Evolutionary conservation across 2,113 vertebrate genomes (phyloP).

Genomic region (Dolichallabes microphthalmus): DNA sequence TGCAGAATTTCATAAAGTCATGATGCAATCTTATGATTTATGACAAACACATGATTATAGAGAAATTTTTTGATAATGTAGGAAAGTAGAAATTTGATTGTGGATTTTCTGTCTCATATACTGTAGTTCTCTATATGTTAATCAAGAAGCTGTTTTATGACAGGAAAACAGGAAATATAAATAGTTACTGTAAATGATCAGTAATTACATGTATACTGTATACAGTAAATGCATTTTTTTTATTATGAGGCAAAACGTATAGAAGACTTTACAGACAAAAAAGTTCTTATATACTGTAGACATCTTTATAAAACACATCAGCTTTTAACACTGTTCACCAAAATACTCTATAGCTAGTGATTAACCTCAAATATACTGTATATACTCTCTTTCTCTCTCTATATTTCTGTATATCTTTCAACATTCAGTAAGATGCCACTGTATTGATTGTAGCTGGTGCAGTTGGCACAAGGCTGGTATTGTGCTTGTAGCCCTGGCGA

Average conservation of each 20-base stretch:
- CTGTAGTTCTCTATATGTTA: neutral
- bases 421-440: neutral
- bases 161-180: neutral
- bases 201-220: neutral
- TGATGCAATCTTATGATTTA: neutral
- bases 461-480: constrained; percentile 3
- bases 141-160: neutral
- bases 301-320: constrained; percentile 16
- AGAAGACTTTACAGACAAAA: neutral
- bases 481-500: constrained; percentile 6
- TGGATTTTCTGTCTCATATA: neutral
- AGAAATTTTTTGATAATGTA: neutral
- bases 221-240: neutral
- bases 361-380: neutral
- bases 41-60: neutral
- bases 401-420: neutral
- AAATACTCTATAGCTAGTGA: neutral
- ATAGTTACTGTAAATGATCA: neutral
- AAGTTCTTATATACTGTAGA: neutral
- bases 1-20: neutral
- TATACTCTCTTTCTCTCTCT: neutral
- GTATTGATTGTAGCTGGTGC: constrained; percentile 1
- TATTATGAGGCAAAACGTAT: neutral
- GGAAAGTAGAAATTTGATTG: neutral
- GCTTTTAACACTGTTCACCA: constrained; percentile 33